Conservation (phyloP, 2,797 vertebrate species). For the Characodon lateralis region DNA sequence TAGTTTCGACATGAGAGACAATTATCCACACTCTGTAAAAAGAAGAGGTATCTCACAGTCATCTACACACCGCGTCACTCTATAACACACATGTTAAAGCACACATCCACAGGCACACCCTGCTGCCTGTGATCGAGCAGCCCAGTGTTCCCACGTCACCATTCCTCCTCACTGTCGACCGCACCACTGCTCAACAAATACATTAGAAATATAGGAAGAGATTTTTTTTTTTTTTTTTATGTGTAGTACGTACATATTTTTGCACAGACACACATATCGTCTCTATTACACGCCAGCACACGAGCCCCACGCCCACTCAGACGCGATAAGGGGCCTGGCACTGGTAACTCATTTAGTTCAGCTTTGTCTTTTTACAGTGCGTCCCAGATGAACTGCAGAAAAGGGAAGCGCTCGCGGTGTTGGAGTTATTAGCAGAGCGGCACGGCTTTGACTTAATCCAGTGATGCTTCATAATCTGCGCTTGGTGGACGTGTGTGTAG, state of each 20-base stretch:
- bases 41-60: slow-evolving; percentile 24
- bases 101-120: slow-evolving; percentile 42
- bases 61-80: neutral
- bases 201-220: slow-evolving; percentile 44
- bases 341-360: slow-evolving; percentile 70
- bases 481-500: slow-evolving; percentile 28
- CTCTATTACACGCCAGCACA: slow-evolving; percentile 22
- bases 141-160: neutral
- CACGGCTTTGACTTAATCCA: slow-evolving; percentile 66
- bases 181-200: slow-evolving; percentile 38
- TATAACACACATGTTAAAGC: slow-evolving; percentile 2
- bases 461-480: slow-evolving; percentile 57
- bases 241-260: slow-evolving; percentile 36
- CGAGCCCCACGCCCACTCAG: slow-evolving; percentile 62
- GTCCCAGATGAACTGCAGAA: slow-evolving; percentile 63
- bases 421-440: slow-evolving; percentile 69
- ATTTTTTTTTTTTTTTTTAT: slow-evolving; percentile 11
- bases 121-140: slow-evolving; percentile 11
- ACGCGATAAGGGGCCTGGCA: slow-evolving; percentile 62
- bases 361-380: slow-evolving; percentile 65
- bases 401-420: slow-evolving; percentile 62
- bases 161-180: slow-evolving; percentile 28
- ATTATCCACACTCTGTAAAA: slow-evolving; percentile 32
- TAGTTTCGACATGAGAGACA: slow-evolving; percentile 6
- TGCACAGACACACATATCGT: slow-evolving; percentile 11